Base-by-base conservation (phyloP, 2,888 invertebrate genomes). In the Dione vanillae region DNA sequence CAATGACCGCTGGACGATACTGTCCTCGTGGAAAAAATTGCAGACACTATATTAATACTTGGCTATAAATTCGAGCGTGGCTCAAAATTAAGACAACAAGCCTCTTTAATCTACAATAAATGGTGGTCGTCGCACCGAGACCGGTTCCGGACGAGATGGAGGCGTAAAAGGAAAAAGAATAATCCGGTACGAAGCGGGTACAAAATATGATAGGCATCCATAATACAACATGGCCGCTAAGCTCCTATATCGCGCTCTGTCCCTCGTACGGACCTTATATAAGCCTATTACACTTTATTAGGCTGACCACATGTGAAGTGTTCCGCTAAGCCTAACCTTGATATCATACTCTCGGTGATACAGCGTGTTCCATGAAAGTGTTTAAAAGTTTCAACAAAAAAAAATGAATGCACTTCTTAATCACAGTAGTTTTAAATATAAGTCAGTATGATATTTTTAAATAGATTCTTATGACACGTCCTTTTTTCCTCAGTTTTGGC, bases 1-100 rank as follows among this genome's bases (percentile, higher is more conserved):
- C 90, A 88, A 85, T 87, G 89, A 84, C 83, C 82, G 37, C 16
- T 19, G 52, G 6, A 56, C 37, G 37, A 37, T 56, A 40, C 16
- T 86, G 86, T 87, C 76, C 75, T 87, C 88, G 88, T 86, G 78
- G 76, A 82, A 88, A 91, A 90, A 91, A 89, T 89, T 90, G 88
- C 88, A 83, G 88, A 85, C 85, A 86, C 83, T 84, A 86, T 89
- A 89, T 90, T 91, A 91, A 91, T 91, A 92, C 85, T 86, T 87
- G 84, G 82, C 84, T 86, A 92, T 93, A 93, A 93, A 92, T 93
- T 93, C 92, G 89, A 90, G 86, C 86, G 86, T 88, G 89, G 88
- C 89, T 93, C 91, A 92, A 93, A 93, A 94, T 94, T 93, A 93
- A 94, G 94, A 94, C 93, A 94, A 93, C 93, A 93, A 92, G 90